Evolutionary conservation across 2,797 vertebrate species (phyloP).

Genomic region (Saxicola maurus): DNA sequence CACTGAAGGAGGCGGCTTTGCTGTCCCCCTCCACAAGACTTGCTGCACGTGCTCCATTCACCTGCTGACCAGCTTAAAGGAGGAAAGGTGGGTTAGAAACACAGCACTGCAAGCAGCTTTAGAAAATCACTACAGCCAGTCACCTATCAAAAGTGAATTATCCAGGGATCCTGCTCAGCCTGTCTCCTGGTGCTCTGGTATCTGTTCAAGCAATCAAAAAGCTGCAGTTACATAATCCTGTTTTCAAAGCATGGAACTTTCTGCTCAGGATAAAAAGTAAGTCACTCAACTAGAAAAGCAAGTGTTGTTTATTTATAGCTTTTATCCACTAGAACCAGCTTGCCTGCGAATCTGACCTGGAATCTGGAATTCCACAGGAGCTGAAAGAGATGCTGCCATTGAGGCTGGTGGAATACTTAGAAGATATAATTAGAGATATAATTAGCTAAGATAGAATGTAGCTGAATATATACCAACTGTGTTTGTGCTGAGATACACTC

Average conservation of each 20-base stretch:
- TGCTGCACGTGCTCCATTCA: slow-evolving; percentile 87
- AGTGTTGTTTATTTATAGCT: neutral
- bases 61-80: slow-evolving; percentile 82
- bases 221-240: neutral
- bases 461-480: accelerated
- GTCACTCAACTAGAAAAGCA: neutral
- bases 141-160: neutral
- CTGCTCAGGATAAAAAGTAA: neutral
- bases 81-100: neutral
- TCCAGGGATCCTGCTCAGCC: neutral
- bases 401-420: neutral
- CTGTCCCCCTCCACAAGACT: slow-evolving; percentile 86
- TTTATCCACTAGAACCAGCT: neutral
- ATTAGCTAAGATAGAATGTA: neutral
- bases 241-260: neutral
- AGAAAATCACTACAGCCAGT: neutral
- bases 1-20: slow-evolving; percentile 85
- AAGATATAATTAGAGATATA: neutral
- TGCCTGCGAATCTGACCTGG: neutral
- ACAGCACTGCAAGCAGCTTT: neutral
- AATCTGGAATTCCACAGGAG: neutral
- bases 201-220: neutral
- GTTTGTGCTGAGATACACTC: neutral
- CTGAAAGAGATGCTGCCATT: neutral
- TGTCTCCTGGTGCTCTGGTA: neutral